Evolutionary conservation across 2,888 invertebrate genomes (phyloP).

Genomic region (Phengaris arion): DNA sequence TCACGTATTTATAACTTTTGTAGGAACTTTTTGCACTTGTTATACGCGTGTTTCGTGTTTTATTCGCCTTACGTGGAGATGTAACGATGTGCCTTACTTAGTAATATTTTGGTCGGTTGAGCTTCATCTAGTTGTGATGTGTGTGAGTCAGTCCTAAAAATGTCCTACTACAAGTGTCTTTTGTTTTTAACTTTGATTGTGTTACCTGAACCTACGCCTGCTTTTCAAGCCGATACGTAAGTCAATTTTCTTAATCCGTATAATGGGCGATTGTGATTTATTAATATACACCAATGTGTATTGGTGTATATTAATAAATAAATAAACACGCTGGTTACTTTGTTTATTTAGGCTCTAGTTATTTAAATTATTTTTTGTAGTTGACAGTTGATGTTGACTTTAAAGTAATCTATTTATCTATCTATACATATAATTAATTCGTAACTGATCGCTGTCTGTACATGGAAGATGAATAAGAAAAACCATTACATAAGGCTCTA

Average conservation of each 20-base stretch:
- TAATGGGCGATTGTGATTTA: too few relatives aligned
- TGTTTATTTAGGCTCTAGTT: too few relatives aligned
- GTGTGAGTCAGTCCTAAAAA: conserved; percentile 54
- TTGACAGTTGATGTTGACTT: too few relatives aligned
- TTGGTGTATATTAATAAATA: neutral
- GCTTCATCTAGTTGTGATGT: conserved; percentile 45
- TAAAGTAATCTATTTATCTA: too few relatives aligned
- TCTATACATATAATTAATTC: too few relatives aligned
- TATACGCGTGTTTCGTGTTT: conserved; percentile 37
- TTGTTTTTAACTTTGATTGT: conserved; percentile 58
- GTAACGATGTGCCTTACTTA: conserved; percentile 71
- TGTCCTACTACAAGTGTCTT: conserved; percentile 57
- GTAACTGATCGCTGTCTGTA: too few relatives aligned
- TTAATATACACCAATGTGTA: too few relatives aligned
- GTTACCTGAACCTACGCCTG: conserved; percentile 60
- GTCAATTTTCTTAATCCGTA: conserved; percentile 17
- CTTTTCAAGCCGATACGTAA: conserved; percentile 51
- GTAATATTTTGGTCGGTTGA: conserved; percentile 52
- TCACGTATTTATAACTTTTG: conserved; percentile 35
- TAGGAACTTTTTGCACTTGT: conserved; percentile 37
- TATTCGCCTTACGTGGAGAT: conserved; percentile 27
- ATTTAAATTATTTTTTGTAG: too few relatives aligned
- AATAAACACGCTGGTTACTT: too few relatives aligned
- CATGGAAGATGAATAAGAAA: too few relatives aligned
- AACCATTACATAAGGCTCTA: too few relatives aligned